Conservation (phyloP, 2,797 vertebrate genomes). For the Ispidina picta region DNA sequence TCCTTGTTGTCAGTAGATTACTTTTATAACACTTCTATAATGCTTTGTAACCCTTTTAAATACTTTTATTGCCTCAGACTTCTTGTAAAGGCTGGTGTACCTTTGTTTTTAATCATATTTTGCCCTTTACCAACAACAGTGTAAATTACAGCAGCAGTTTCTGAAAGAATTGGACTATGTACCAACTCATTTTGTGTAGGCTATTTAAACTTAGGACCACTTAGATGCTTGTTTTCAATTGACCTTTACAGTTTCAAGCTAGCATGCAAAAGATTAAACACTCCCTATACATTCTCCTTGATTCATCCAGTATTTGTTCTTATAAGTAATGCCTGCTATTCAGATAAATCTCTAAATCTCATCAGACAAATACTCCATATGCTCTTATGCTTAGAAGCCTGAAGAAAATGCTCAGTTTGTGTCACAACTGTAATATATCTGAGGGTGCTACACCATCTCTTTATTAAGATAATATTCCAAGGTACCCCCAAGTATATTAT, state of each 20-base stretch:
- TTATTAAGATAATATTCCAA: constrained; percentile 33
- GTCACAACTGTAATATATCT: background rate
- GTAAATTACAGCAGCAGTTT: background rate
- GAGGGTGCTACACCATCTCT: constrained; percentile 1
- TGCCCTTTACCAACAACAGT: background rate
- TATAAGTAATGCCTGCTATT: background rate
- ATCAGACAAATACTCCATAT: background rate
- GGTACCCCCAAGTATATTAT: constrained; percentile 17
- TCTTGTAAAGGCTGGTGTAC: background rate
- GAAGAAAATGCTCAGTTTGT: background rate
- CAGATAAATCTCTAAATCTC: constrained; percentile 32
- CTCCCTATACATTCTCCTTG: background rate
- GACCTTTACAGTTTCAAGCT: constrained; percentile 3
- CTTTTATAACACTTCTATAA: background rate
- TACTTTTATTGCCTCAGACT: background rate
- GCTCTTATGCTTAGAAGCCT: background rate
- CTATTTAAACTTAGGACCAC: background rate
- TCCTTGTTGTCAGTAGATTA: background rate
- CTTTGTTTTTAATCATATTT: background rate
- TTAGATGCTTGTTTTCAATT: background rate
- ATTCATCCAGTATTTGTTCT: constrained; percentile 14
- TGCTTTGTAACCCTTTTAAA: background rate
- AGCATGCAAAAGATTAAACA: constrained; percentile 3
- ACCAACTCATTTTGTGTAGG: background rate
- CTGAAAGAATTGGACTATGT: background rate